Conservation (phyloP, 30 jellyfish, hydroid and myxozoan genomes). For the Nemopilema nomurai region DNA sequence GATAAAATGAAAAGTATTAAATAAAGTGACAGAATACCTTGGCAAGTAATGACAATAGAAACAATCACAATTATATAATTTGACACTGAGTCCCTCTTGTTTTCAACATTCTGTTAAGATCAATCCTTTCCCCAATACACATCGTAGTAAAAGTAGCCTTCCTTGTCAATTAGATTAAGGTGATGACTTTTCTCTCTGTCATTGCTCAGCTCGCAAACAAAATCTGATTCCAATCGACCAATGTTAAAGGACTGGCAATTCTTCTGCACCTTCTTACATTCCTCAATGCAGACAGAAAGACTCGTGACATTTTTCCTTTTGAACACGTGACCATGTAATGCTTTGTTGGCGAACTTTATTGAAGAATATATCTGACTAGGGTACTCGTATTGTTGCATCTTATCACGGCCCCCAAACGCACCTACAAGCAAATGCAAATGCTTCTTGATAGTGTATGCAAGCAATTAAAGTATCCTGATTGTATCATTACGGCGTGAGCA, state of each 20-base stretch:
- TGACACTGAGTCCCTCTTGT: no score
- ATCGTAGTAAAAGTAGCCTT: constrained; percentile 31
- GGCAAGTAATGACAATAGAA: no score
- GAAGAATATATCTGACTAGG: constrained; percentile 28
- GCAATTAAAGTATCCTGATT: no score
- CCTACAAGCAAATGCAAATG: no score
- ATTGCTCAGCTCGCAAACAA: constrained; percentile 34
- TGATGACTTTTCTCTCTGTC: background rate
- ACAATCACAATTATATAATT: no score
- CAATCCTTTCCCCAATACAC: constrained; percentile 40
- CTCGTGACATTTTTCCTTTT: background rate
- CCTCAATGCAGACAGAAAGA: constrained; percentile 27
- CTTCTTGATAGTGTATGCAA: no score
- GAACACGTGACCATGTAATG: constrained; percentile 10
- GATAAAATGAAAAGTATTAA: no score
- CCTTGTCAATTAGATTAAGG: background rate
- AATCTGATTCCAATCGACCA: background rate
- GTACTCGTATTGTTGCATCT: constrained; percentile 8
- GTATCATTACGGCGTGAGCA: no score
- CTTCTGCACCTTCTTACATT: constrained; percentile 29
- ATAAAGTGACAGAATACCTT: no score
- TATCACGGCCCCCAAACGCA: constrained; percentile 43
- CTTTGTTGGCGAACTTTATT: constrained; percentile 41
- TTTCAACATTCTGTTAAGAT: no score
- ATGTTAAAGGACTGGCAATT: constrained; percentile 40